Conservation (phyloP, 2,888 invertebrate species). For the Cylindroiulus punctatus region DNA sequence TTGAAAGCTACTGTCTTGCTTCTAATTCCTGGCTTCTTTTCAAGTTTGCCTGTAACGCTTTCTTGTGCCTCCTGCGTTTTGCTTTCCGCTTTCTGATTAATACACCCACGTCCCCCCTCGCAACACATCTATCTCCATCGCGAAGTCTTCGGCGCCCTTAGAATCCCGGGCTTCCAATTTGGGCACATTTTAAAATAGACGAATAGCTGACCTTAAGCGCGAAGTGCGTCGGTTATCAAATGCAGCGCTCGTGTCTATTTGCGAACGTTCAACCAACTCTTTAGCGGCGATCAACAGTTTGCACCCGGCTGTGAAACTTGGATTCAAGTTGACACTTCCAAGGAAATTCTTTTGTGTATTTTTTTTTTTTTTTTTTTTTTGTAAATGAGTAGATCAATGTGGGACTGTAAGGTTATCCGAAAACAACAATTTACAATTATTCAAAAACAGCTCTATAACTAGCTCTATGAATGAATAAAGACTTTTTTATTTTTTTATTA, state of each 20-base stretch:
- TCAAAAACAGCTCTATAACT: no score
- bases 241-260: conserved; percentile 16
- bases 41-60: not conserved
- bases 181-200: conserved; percentile 5
- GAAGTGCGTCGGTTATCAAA: not conserved
- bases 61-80: not conserved
- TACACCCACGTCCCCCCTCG: not conserved
- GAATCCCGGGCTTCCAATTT: not conserved
- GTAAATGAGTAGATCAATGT: no score
- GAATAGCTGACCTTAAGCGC: not conserved
- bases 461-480: no score
- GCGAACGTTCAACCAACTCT: not conserved
- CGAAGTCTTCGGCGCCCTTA: not conserved
- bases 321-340: not conserved
- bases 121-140: not conserved
- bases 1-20: not conserved
- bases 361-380: no score
- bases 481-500: no score
- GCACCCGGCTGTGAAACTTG: not conserved
- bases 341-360: no score
- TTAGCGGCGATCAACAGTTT: not conserved
- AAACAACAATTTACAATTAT: no score
- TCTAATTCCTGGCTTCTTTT: not conserved
- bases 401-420: no score
- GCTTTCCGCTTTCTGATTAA: not conserved